Evolutionary conservation across 2,113 vertebrate species (phyloP).

Genomic region (Axis porcinus): DNA sequence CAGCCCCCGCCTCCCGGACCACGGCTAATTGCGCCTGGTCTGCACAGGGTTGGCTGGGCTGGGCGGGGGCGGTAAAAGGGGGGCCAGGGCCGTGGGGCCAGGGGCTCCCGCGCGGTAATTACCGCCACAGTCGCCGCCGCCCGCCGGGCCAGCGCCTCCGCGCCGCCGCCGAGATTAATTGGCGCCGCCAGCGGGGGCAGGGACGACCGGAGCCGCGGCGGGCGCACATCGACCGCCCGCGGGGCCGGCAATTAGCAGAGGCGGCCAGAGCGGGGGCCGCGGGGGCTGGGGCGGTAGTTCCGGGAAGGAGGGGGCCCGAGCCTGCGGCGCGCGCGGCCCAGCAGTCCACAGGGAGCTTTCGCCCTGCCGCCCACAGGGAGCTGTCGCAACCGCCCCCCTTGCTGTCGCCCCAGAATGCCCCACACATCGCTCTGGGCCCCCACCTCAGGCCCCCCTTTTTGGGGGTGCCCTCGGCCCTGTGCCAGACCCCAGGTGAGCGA

Average conservation of each 20-base stretch:
- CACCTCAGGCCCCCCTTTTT: conserved; percentile 96
- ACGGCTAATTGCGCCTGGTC: conserved; percentile 29
- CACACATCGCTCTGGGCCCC: conserved; percentile 93
- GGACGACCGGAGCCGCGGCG: conserved; percentile 84
- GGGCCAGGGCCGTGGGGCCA: conserved; percentile 88
- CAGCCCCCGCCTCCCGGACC: background rate
- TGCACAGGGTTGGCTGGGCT: background rate
- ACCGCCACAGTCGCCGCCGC: conserved; percentile 89
- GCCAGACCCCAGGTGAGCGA: conserved; percentile 92
- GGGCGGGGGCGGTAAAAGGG: conserved; percentile 63
- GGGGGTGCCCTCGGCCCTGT: conserved; percentile 94
- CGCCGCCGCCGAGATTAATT: conserved; percentile 98
- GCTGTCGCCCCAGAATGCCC: conserved; percentile 92
- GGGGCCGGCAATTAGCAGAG: conserved; percentile 55
- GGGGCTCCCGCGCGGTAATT: conserved; percentile 94
- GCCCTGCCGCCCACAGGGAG: conserved; percentile 84
- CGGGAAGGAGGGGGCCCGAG: conserved; percentile 46
- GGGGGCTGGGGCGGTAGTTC: conserved; percentile 78
- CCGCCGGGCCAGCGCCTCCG: conserved; percentile 87
- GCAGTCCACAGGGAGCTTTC: conserved; percentile 86
- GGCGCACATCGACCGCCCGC: conserved; percentile 66
- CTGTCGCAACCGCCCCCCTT: conserved; percentile 92
- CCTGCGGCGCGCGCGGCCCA: background rate
- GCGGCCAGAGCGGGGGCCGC: conserved; percentile 57
- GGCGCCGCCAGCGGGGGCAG: conserved; percentile 93